Evolutionary conservation across 2,888 invertebrate genomes (phyloP), one percentile per base, ranked within the genome.

Genomic region (Opisthograptis luteolata): DNA sequence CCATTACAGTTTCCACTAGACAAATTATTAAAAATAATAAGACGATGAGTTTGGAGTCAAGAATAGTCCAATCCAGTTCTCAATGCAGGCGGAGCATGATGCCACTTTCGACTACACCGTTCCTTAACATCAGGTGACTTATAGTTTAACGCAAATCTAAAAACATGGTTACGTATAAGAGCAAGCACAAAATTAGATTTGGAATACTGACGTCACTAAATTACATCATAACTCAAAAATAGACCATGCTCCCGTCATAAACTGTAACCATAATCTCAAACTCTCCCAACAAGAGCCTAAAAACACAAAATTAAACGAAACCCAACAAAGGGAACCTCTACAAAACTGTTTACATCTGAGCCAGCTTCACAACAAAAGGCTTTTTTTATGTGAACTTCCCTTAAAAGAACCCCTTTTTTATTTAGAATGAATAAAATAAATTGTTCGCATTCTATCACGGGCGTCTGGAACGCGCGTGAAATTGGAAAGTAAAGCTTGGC

Each of bases 401-500:
- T 66, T 66, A 31, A 45, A 34, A 60, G 57, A 44, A 70, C 69
- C 76, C 62, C 67, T 76, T 77, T 72, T 73, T 70, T 73, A 70
- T 71, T 58, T 55, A 55, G 58, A 65, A 58, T 56, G 69, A 73
- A 77, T 75, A 70, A 78, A 78, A 81, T 74, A 77, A 77, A 81
- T 81, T 68, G 76, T 73, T 70, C 62, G 60, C 72, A 64, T 77
- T 72, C 69, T 68, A 66, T 73, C 71, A 70, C 72, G 60, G 56
- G 40, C 51, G 50, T 62, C 56, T 54, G 49, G 37, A 45, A 19
- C 66, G 62, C 70, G 62, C 42, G 45, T 43, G 66, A 70, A 75
- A 80, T 78, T 77, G 74, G 64, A 73, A 75, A 75, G 66, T 76
- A 68, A 71, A 73, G 66, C 69, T 60, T 54, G 35, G 34, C 9